phyloP scores from a whole-genome alignment of 2,113 vertebrate genomes.

The Todiramphus saurophagus region DNA sequence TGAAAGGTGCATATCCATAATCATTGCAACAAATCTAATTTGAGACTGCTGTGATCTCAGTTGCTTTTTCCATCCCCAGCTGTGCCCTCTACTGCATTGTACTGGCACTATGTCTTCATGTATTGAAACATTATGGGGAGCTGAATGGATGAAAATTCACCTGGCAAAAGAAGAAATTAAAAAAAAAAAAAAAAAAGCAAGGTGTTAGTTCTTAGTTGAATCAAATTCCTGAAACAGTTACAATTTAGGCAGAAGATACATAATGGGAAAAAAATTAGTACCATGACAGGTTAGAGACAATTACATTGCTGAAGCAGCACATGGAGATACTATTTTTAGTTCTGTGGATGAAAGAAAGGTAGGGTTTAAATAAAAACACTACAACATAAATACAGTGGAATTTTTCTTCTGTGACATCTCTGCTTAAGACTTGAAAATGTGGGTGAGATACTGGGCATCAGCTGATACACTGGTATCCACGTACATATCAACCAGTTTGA shows the following conservation, averaged over 20 bases:
- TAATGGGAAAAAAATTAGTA: not conserved
- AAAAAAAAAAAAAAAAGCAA: not conserved
- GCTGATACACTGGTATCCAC: not conserved
- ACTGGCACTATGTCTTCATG: not conserved
- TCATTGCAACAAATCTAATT: slow-evolving; percentile 35
- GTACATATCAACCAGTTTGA: not conserved
- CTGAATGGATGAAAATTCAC: not conserved
- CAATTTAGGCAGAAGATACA: not conserved
- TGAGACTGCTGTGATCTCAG: slow-evolving; percentile 33
- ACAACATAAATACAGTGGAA: not conserved
- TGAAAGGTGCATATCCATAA: slow-evolving; percentile 31
- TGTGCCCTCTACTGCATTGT: not conserved
- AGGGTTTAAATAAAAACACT: not conserved
- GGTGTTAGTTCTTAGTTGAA: not conserved
- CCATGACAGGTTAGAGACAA: not conserved
- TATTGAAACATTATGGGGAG: not conserved
- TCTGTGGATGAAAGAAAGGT: not conserved
- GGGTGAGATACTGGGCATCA: not conserved
- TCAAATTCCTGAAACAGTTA: not conserved
- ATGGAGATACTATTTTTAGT: not conserved
- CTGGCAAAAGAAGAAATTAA: not conserved
- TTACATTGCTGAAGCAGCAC: not conserved
- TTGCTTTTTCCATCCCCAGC: not conserved
- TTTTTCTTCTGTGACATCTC: not conserved
- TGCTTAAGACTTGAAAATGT: not conserved